phyloP scores from a whole-genome alignment of 2,797 vertebrate genomes.

The Arnoldichthys spilopterus region DNA sequence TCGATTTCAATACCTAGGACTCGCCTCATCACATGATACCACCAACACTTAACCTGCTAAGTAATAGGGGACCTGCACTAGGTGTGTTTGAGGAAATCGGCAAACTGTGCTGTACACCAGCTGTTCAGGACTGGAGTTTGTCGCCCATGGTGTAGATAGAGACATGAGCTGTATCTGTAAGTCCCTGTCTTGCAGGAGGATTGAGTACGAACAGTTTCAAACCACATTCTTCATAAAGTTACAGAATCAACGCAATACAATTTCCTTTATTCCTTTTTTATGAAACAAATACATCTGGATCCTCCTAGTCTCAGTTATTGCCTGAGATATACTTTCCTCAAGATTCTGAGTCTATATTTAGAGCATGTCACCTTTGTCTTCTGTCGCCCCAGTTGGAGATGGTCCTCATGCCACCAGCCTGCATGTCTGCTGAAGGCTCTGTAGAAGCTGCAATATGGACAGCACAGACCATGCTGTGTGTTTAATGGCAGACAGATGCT shows the following conservation, averaged over 20 bases:
- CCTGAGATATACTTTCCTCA: background rate
- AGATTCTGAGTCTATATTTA: background rate
- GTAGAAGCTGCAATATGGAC: background rate
- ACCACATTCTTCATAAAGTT: no score
- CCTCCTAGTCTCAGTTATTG: background rate
- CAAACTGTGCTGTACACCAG: no score
- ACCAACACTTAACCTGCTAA: no score
- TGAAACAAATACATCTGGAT: slow-evolving; percentile 14
- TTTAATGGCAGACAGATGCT: slow-evolving; percentile 47
- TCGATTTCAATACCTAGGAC: no score
- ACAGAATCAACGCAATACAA: background rate
- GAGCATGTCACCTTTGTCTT: background rate
- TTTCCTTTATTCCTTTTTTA: slow-evolving; percentile 12
- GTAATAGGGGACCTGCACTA: no score
- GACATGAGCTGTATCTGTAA: no score
- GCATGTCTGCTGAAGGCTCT: slow-evolving; percentile 3
- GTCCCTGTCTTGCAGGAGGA: no score
- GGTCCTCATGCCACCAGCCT: slow-evolving; percentile 8
- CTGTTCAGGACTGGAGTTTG: no score
- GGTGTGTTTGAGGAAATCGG: no score
- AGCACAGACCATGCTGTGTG: slow-evolving; percentile 26
- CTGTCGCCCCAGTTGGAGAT: background rate
- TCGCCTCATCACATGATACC: no score
- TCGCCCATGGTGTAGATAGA: slow-evolving; percentile 18
- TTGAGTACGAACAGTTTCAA: background rate